Evolutionary conservation across 1,140 invertebrate species (phyloP), one percentile per base, ranked within the genome.

Genomic region (Trachymyrmex cornetzi): DNA sequence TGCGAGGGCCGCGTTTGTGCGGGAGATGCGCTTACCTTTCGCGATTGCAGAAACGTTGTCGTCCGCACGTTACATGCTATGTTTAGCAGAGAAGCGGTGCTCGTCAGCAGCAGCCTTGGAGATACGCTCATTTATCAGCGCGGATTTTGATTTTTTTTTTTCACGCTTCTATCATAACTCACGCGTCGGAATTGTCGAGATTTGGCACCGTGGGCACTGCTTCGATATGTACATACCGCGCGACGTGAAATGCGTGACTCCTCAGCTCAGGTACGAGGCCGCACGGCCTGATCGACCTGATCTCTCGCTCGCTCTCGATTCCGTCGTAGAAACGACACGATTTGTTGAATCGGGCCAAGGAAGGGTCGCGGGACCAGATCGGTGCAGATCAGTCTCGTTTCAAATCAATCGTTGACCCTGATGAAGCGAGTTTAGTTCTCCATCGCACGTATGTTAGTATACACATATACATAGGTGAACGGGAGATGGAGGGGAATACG

Each of bases 101-200:
- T 67, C n/a, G 61, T 80, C 27, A 67, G 53, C 24, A 82, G 34
- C 24, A 71, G 16, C 24, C 22, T 72, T 24, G 67, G 27, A 11
- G 53, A 59, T 34, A 59, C 30, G 50, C 19, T 74, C 80, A 74
- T 82, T 82, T 82, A 82, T 82, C 27, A 3, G 22, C 34, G 12
- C 19, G 12, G 22, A 24, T 27, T 12, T 4, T 22, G 1, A 19
- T 7, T 6, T 12, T 38, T 12, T 38, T 38, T 66, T 53, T 27
- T 66, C 75, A 80, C 63, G 27, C 19, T 34, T n/a, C 55, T 53
- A 30, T 53, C 16, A 79, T 59, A 38, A 75, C 44, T 14, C 7
- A 30, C 53, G 19, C 27, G n/a, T 34, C 3, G 2, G 24, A 9
- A 44, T 38, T 12, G n/a, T 12, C 34, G 30, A 48, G 16, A 57